These are phyloP conservation scores for Drosophila nigricruria DNA, from an alignment of 2,888 invertebrate genomes.

Conservation along the genomic window DNA sequence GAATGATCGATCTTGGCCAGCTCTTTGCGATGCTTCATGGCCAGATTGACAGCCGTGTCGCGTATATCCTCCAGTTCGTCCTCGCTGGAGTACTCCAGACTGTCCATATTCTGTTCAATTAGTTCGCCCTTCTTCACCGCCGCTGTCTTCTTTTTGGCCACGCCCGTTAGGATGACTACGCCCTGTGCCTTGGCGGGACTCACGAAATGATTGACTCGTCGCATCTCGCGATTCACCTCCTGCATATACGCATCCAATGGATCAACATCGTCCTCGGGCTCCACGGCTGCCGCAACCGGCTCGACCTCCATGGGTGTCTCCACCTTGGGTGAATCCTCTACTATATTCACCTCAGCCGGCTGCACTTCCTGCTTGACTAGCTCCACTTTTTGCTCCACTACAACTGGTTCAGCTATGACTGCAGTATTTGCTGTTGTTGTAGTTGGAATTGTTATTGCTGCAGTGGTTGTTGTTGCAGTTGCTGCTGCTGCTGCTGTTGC, in stretches of 20 bases:
- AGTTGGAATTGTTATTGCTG: not conserved
- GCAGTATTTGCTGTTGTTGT: not conserved
- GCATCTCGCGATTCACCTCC: conserved; percentile 88
- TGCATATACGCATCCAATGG: conserved; percentile 99
- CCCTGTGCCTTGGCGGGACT: conserved; percentile 86
- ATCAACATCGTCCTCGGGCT: conserved; percentile 94
- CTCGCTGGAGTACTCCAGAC: conserved; percentile 98
- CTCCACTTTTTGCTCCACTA: not conserved
- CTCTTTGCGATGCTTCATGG: conserved; percentile 96
- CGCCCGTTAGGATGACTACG: conserved; percentile 93
- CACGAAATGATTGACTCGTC: conserved; percentile 84
- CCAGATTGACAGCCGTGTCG: conserved; percentile 94
- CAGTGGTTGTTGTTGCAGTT: not conserved
- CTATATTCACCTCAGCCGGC: not conserved
- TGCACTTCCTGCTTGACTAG: conserved; percentile 6
- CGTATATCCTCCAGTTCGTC: conserved; percentile 98
- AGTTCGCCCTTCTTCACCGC: conserved; percentile 96
- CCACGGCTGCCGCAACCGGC: conserved; percentile 75
- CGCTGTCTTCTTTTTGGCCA: conserved; percentile 91
- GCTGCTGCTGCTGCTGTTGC: not conserved
- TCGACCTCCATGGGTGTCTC: conserved; percentile 14
- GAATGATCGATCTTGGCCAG: conserved; percentile 96
- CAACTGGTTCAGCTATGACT: not conserved
- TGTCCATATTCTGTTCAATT: conserved; percentile 99
- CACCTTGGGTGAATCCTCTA: conserved; percentile 3